phyloP scores from a whole-genome alignment of 2,888 invertebrate genomes.

The Mythimna loreyi region DNA sequence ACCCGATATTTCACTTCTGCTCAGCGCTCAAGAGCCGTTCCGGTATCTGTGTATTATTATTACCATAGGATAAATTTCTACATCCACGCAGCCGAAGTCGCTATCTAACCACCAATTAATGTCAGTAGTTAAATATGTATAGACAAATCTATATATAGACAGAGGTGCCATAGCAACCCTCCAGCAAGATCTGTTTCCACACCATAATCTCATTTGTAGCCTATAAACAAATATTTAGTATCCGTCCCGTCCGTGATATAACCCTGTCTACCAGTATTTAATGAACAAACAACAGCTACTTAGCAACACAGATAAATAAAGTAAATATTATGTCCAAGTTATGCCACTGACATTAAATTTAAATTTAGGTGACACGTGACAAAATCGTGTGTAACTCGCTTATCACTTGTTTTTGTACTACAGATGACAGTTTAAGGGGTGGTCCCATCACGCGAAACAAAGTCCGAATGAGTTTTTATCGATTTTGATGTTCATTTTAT shows the following conservation, averaged over 20 bases:
- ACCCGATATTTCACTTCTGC: no score
- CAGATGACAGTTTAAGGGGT: slow-evolving; percentile 28
- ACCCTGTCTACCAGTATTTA: slow-evolving; percentile 70
- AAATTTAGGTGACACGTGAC: slow-evolving; percentile 59
- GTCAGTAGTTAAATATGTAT: no score
- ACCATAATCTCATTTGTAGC: slow-evolving; percentile 31
- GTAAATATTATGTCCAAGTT: slow-evolving; percentile 58
- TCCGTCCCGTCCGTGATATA: slow-evolving; percentile 72
- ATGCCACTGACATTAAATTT: slow-evolving; percentile 58
- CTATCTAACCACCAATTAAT: no score
- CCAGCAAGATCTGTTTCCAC: neutral
- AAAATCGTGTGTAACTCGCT: slow-evolving; percentile 31
- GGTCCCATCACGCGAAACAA: slow-evolving; percentile 27
- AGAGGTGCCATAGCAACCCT: neutral
- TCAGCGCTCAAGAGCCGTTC: no score
- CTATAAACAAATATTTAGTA: slow-evolving; percentile 49
- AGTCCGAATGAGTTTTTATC: slow-evolving; percentile 8
- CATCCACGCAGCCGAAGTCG: no score
- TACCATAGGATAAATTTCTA: no score
- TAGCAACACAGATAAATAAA: slow-evolving; percentile 58
- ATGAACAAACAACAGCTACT: slow-evolving; percentile 65
- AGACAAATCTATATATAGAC: neutral
- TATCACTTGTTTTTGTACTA: slow-evolving; percentile 62
- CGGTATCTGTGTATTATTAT: no score
- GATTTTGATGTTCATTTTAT: neutral